These are phyloP conservation scores for Falco biarmicus DNA, from an alignment of 2,797 vertebrate genomes.

Conservation along the genomic window DNA sequence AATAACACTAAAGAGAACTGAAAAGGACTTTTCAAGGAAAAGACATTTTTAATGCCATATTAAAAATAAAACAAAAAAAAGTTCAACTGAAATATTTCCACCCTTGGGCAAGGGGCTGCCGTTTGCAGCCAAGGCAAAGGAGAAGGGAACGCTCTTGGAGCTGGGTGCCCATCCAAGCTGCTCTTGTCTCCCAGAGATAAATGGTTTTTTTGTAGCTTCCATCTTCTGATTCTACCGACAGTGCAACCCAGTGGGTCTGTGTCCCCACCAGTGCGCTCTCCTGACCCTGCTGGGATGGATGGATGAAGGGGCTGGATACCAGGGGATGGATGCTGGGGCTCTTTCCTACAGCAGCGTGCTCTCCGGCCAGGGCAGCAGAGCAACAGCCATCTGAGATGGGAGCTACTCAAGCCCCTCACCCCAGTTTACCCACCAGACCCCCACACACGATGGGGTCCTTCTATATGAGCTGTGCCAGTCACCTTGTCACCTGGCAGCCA, in stretches of 20 bases:
- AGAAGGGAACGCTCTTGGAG: not conserved
- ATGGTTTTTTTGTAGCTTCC: not conserved
- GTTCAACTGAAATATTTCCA: not conserved
- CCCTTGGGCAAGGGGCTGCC: not conserved
- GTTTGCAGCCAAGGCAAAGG: not conserved
- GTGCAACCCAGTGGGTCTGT: not conserved
- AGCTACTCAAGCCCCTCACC: not conserved
- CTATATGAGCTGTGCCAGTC: not conserved
- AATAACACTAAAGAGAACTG: not conserved
- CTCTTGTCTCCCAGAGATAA: not conserved
- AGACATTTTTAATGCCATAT: not conserved
- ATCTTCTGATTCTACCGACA: not conserved
- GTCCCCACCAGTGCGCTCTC: fast-evolving
- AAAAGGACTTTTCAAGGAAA: slow-evolving; percentile 27
- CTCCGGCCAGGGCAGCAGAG: not conserved
- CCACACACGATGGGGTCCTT: not conserved
- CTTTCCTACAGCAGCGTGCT: not conserved
- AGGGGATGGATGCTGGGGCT: too few relatives aligned
- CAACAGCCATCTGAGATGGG: not conserved
- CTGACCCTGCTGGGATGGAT: not conserved
- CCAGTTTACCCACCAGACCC: not conserved
- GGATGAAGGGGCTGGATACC: not conserved
- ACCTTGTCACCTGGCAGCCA: not conserved
- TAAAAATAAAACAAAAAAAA: not conserved
- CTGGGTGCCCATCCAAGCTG: not conserved